These are phyloP conservation scores for Dendrocopos noguchii DNA, from an alignment of 2,113 vertebrate genomes.

Conservation along the genomic window DNA sequence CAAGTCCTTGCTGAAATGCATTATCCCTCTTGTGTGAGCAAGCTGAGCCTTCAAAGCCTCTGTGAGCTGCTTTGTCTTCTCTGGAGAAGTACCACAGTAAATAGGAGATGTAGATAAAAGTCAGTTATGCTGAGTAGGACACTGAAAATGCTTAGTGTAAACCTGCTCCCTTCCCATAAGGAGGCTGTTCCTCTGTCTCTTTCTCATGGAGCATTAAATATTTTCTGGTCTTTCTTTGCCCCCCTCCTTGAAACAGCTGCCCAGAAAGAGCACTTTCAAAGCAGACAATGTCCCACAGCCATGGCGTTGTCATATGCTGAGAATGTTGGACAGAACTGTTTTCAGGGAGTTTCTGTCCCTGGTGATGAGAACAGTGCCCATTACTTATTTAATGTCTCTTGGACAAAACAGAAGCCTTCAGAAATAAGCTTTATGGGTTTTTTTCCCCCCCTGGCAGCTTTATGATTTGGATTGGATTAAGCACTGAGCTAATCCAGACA, in stretches of 20 bases:
- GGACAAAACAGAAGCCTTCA: neutral
- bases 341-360: neutral
- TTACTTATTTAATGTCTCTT: neutral
- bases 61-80: constrained; percentile 16
- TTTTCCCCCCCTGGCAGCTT: neutral
- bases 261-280: neutral
- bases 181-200: neutral
- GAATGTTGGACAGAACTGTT: neutral
- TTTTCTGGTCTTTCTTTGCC: neutral
- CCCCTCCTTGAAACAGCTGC: neutral
- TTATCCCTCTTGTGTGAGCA: constrained; percentile 26
- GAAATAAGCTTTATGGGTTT: neutral
- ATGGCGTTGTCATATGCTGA: neutral
- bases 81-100: constrained; percentile 14
- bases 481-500: neutral
- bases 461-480: neutral
- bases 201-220: neutral
- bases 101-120: constrained; percentile 17
- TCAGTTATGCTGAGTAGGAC: neutral
- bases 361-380: neutral
- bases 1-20: constrained; percentile 21
- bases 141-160: neutral
- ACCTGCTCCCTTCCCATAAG: neutral
- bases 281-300: neutral
- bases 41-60: constrained; percentile 53